Evolutionary conservation across 2,888 invertebrate genomes (phyloP).

Genomic region (Pharmacophagus antenor): DNA sequence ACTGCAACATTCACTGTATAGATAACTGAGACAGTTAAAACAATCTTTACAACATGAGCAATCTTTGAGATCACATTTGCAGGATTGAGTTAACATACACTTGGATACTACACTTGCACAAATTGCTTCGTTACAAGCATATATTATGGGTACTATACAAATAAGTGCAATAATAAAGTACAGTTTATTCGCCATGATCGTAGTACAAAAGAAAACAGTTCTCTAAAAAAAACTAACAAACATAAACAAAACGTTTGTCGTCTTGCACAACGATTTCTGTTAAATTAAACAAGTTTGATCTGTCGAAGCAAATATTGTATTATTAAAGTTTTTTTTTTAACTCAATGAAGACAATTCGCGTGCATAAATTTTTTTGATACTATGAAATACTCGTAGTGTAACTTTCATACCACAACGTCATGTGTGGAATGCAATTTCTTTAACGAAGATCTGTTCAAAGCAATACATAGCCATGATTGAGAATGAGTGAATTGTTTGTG

Average conservation of each 20-base stretch:
- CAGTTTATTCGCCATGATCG: constrained; percentile 61
- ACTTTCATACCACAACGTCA: neutral
- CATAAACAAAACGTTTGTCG: constrained; percentile 1
- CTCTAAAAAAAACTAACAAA: neutral
- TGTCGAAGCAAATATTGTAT: neutral
- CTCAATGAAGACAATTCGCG: neutral
- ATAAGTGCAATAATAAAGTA: constrained; percentile 57
- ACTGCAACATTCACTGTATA: constrained; percentile 97
- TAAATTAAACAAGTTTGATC: neutral
- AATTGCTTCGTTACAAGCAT: constrained; percentile 93
- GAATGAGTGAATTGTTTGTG: neutral
- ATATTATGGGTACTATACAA: constrained; percentile 62
- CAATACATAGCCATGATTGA: neutral
- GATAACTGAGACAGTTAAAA: constrained; percentile 91
- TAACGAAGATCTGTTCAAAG: neutral
- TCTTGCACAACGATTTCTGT: neutral
- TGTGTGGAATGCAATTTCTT: neutral
- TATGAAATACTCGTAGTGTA: neutral
- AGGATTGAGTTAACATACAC: constrained; percentile 97
- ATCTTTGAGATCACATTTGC: constrained; percentile 95
- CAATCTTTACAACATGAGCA: constrained; percentile 98
- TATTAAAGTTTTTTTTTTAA: neutral
- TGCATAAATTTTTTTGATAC: neutral
- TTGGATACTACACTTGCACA: constrained; percentile 98
- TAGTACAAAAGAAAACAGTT: neutral